A percentile compares a stretch with the other conserved stretches of the same genome.
Evolutionary conservation across 1,140 invertebrate species (phyloP).

Genomic region (Bilobella aurantiaca): DNA sequence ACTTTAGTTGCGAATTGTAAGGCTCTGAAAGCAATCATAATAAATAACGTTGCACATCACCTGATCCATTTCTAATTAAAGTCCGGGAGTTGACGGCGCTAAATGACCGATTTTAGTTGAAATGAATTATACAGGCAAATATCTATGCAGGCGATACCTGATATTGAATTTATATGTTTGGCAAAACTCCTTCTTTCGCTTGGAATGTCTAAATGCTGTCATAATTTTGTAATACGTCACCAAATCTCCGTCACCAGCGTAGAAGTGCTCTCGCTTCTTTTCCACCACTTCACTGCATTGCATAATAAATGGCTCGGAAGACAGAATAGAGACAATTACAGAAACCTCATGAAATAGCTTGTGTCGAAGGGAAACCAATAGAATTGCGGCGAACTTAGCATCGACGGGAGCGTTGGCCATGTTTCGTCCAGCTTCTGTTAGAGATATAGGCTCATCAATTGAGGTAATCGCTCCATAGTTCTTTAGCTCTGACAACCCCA

Average conservation of each 20-base stretch:
- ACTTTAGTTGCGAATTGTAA: slow-evolving; percentile 70
- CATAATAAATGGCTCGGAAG: not conserved
- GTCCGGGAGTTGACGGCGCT: too few species aligned
- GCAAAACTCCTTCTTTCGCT: slow-evolving; percentile 55
- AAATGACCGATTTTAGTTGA: not conserved
- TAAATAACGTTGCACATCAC: too few species aligned
- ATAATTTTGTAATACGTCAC: slow-evolving; percentile 84
- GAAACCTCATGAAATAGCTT: not conserved
- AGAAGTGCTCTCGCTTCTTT: not conserved
- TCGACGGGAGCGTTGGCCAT: slow-evolving; percentile 99
- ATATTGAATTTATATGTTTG: slow-evolving; percentile 21
- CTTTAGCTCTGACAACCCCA: too few species aligned
- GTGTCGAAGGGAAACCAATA: slow-evolving; percentile 50
- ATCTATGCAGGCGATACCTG: too few species aligned
- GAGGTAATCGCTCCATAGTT: too few species aligned
- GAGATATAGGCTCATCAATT: slow-evolving; percentile 9
- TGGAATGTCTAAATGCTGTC: slow-evolving; percentile 59
- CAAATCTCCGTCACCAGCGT: slow-evolving; percentile 61
- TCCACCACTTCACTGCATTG: not conserved
- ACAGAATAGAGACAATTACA: not conserved
- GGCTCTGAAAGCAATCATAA: slow-evolving; percentile 55
- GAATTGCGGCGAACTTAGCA: slow-evolving; percentile 95
- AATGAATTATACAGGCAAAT: slow-evolving; percentile 14
- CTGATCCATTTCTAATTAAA: too few species aligned
- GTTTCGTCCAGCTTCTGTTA: slow-evolving; percentile 75